Conservation (phyloP, 1,140 invertebrate species). For the Drosophila mayri region DNA sequence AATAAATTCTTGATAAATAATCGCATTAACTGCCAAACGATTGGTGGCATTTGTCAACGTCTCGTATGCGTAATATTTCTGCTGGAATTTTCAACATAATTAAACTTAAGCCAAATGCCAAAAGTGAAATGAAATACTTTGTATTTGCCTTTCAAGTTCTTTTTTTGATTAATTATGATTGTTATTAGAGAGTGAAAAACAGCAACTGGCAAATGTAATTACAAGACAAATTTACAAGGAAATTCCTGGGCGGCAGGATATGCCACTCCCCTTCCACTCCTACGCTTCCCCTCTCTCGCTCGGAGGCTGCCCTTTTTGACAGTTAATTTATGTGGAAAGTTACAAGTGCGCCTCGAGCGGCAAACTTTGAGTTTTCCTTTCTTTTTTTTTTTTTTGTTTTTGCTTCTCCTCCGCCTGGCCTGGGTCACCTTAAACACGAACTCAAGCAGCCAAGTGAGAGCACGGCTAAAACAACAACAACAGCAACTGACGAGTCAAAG, state of each 20-base stretch:
- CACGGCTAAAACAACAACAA: slow-evolving; percentile 43
- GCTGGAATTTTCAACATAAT: slow-evolving; percentile 15
- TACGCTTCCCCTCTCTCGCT: not conserved
- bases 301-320: slow-evolving; percentile 69
- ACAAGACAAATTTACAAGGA: slow-evolving; percentile 76
- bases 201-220: slow-evolving; percentile 61
- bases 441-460: slow-evolving; percentile 25
- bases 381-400: not conserved
- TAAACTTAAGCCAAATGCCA: slow-evolving; percentile 6
- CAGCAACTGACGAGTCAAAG: slow-evolving; percentile 54
- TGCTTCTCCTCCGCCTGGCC: not conserved
- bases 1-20: not conserved
- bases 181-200: slow-evolving; percentile 56
- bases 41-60: not conserved
- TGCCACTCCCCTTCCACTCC: not conserved
- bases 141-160: slow-evolving; percentile 16
- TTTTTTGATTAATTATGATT: slow-evolving; percentile 69
- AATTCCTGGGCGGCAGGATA: slow-evolving; percentile 59
- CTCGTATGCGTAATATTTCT: slow-evolving; percentile 15
- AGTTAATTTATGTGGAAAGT: slow-evolving; percentile 82
- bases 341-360: slow-evolving; percentile 73
- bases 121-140: slow-evolving; percentile 12
- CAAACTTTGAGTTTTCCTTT: slow-evolving; percentile 60
- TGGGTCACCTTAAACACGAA: slow-evolving; percentile 49
- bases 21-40: not conserved